A percentile compares a stretch with the other conserved stretches of the same genome.
Evolutionary conservation across 2,888 invertebrate genomes (phyloP).

Genomic region (Malacosoma neustria): DNA sequence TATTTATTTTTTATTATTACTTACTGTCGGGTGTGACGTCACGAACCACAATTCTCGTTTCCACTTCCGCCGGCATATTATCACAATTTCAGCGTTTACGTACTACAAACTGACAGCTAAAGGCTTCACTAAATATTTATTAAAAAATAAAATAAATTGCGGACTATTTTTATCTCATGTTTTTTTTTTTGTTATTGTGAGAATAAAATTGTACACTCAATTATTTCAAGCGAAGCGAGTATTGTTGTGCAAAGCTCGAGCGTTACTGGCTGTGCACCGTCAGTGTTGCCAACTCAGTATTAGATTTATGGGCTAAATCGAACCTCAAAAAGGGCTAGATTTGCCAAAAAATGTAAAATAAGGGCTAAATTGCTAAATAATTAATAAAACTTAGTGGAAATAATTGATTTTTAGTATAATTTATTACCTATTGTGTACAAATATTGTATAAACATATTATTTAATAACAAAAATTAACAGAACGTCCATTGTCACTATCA

Average conservation of each 20-base stretch:
- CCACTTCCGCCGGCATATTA: slow-evolving; percentile 57
- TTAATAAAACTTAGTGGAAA: no score
- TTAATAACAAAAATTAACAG: no score
- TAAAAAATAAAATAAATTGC: neutral
- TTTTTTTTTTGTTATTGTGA: slow-evolving; percentile 12
- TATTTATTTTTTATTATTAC: no score
- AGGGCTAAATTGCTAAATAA: no score
- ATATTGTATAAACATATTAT: no score
- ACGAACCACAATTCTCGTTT: slow-evolving; percentile 43
- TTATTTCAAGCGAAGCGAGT: slow-evolving; percentile 14
- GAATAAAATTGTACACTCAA: neutral
- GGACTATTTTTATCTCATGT: slow-evolving; percentile 23
- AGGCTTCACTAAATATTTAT: neutral
- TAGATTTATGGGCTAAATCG: no score
- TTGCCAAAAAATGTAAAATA: no score
- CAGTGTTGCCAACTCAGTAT: no score
- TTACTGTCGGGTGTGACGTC: slow-evolving; percentile 63
- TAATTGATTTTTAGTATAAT: no score
- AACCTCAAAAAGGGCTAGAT: no score
- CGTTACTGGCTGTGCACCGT: slow-evolving; percentile 17
- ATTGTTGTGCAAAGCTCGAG: slow-evolving; percentile 15
- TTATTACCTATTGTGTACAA: no score
- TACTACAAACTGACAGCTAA: slow-evolving; percentile 9
- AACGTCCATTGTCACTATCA: no score
- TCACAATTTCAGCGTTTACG: slow-evolving; percentile 10